Evolutionary conservation across 2,113 vertebrate genomes (phyloP).

Genomic region (Ifrita kowaldi): DNA sequence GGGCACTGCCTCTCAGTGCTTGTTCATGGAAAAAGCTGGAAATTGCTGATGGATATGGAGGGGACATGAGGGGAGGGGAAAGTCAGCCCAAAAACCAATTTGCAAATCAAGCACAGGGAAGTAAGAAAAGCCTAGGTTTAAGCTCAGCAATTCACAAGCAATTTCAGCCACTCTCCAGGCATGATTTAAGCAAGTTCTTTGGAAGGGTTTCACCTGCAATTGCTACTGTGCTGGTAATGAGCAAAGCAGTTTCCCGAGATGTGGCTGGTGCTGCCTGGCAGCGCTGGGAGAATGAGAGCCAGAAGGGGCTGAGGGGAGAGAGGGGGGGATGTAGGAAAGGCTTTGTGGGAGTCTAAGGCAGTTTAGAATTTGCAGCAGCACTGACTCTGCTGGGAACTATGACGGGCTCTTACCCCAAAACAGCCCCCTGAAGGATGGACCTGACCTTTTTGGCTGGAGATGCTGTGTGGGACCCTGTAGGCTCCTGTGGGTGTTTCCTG

Average conservation of each 20-base stretch:
- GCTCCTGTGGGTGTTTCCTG: neutral
- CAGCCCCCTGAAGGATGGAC: neutral
- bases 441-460: neutral
- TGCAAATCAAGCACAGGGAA: neutral
- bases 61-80: neutral
- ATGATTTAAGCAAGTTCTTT: constrained; percentile 21
- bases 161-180: neutral
- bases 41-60: neutral
- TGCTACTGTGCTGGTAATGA: constrained; percentile 9
- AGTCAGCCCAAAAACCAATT: neutral
- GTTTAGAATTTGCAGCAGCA: neutral
- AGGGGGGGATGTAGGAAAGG: neutral
- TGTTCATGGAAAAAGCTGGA: neutral
- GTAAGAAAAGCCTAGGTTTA: neutral
- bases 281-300: neutral
- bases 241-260: neutral
- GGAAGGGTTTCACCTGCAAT: neutral
- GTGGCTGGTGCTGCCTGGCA: neutral
- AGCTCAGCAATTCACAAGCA: neutral
- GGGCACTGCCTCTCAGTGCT: neutral
- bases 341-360: neutral
- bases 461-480: neutral
- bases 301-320: neutral
- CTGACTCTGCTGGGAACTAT: neutral
- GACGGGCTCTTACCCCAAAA: neutral